Base-by-base conservation (phyloP, 2,797 vertebrate genomes). In the Chiloscyllium punctatum region DNA sequence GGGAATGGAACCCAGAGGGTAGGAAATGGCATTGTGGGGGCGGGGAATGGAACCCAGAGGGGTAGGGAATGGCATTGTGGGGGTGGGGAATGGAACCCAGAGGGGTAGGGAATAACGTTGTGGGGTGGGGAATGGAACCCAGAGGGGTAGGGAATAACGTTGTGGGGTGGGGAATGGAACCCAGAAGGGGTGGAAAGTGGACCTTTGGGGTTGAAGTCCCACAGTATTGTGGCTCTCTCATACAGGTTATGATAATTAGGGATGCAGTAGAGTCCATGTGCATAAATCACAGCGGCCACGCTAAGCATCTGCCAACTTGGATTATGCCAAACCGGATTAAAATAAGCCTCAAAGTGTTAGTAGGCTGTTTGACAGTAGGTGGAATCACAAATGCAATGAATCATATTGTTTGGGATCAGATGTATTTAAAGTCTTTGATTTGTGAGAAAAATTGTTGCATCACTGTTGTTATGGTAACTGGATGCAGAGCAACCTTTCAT, bases 401-500 rank as follows among this genome's bases (percentile, higher is more conserved):
- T 90, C 87, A 90, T n/a, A 15, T 90, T 90, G 53, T 90, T 90
- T 57, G 57, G 87, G 53, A 57, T 11, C 15, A 25, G 16, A 90
- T 90, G 30, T 3, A 53, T n/a, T 90, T 62, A 15, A 53, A 62
- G 30, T 16, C 57, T 90, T 90, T 62, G 30, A 30, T 62, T 77
- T 90, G 86, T 53, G 87, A 90, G 87, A 90, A 90, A 48, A 53
- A 90, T 90, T 90, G 87, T n/a, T 90, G 87, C 87, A 90, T 90
- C 87, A 90, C 13, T 33, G 53, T 90, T 18, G 53, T 15, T 53
- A 90, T 5, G 30, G 87, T n/a, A 90, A 90, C 87, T 18, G 86
- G 53, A 62, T n/a, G 87, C 87, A n/a, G 87, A 62, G 27, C 87
- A 30, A 27, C 30, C 87, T 90, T 90, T 57, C 53, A 62, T 90